phyloP scores from a whole-genome alignment of 2,888 invertebrate species.

The Drosophila rubida region DNA sequence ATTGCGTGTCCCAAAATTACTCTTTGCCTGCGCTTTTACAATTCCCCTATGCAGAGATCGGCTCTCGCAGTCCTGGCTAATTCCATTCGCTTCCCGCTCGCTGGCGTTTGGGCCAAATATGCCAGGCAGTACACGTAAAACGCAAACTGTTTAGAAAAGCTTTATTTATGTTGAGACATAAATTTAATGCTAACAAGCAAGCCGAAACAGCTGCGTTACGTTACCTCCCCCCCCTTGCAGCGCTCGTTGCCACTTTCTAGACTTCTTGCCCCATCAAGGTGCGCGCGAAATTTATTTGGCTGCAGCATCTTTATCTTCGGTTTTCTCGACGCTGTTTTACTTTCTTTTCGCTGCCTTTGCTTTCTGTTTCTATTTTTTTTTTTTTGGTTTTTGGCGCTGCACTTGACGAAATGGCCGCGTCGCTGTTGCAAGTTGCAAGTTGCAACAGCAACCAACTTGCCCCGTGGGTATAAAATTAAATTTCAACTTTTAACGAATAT shows the following conservation, averaged over 20 bases:
- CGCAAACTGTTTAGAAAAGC: conserved; percentile 77
- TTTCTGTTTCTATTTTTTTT: neutral
- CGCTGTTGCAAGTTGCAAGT: conserved; percentile 37
- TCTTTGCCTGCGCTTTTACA: conserved; percentile 42
- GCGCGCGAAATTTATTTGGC: conserved; percentile 73
- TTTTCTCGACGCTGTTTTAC: conserved; percentile 1
- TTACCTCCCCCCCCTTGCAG: neutral
- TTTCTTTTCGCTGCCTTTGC: neutral
- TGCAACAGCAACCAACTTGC: conserved; percentile 41
- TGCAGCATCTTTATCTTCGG: conserved; percentile 66
- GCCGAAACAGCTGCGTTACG: conserved; percentile 53
- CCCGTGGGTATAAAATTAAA: conserved; percentile 75
- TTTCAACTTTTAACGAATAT: conserved; percentile 80
- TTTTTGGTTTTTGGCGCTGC: conserved; percentile 40
- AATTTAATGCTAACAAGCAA: conserved; percentile 78
- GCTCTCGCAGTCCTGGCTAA: conserved; percentile 25
- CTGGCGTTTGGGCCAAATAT: conserved; percentile 17
- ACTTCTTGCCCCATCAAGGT: conserved; percentile 45
- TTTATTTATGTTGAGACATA: conserved; percentile 80
- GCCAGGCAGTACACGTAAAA: conserved; percentile 45
- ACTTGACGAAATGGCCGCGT: conserved; percentile 64
- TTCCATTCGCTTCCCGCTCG: conserved; percentile 21
- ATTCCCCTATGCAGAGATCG: conserved; percentile 43
- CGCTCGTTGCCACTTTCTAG: neutral
- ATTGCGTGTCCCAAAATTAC: conserved; percentile 62